A percentile compares a stretch with the other conserved stretches of the same genome.
Conservation (phyloP, 2,888 invertebrate species). For the Euplexia lucipara region DNA sequence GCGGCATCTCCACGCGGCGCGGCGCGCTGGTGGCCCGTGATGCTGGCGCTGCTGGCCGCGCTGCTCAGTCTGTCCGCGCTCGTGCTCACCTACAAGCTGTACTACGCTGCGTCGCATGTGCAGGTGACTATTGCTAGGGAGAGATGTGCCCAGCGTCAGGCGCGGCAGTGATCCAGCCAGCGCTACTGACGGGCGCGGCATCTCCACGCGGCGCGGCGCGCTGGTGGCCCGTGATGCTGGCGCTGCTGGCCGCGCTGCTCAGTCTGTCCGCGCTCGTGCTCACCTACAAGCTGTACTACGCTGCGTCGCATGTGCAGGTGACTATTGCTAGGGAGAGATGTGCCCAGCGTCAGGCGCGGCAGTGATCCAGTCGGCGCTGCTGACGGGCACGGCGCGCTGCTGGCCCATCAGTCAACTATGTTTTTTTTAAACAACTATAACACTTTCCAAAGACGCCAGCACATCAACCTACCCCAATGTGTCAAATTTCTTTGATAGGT, state of each 20-base stretch:
- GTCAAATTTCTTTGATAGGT: too few relatives aligned
- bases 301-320: slow-evolving; percentile 69
- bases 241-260: slow-evolving; percentile 71
- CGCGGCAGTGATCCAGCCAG: slow-evolving; percentile 86
- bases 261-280: slow-evolving; percentile 73
- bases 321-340: too few relatives aligned
- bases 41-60: slow-evolving; percentile 64
- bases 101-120: slow-evolving; percentile 59
- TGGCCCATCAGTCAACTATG: too few relatives aligned
- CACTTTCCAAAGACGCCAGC: too few relatives aligned
- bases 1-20: slow-evolving; percentile 57
- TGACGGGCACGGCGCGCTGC: too few relatives aligned
- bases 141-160: slow-evolving; percentile 64
- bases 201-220: slow-evolving; percentile 54
- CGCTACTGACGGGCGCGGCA: slow-evolving; percentile 77
- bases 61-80: slow-evolving; percentile 75
- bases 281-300: slow-evolving; percentile 70
- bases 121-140: too few relatives aligned
- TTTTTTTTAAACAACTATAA: too few relatives aligned
- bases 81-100: slow-evolving; percentile 73
- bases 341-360: too few relatives aligned
- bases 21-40: slow-evolving; percentile 54
- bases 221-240: slow-evolving; percentile 55
- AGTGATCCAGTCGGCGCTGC: too few relatives aligned
- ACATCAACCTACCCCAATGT: too few relatives aligned